Percentiles rank a stretch among this genome's conserved stretches.
phyloP scores from a whole-genome alignment of 2,888 invertebrate species.

The Pegoplata infirma region DNA sequence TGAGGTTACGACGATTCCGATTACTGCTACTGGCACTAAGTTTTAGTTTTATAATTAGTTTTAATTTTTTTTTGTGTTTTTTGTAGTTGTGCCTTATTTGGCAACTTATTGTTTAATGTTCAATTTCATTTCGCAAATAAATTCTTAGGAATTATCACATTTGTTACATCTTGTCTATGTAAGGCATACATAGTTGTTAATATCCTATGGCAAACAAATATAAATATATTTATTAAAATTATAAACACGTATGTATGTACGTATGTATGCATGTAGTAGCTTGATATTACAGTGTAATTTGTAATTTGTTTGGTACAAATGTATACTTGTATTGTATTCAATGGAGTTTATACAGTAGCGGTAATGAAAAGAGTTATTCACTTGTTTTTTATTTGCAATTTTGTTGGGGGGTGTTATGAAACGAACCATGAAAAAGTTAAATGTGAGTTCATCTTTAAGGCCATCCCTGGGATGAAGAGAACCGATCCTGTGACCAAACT shows the following conservation, averaged over 20 bases:
- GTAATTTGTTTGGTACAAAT: too few species aligned
- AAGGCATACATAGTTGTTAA: neutral
- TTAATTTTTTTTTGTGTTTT: neutral
- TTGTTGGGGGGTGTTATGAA: too few species aligned
- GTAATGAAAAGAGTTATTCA: too few species aligned
- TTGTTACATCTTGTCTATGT: neutral
- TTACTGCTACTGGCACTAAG: neutral
- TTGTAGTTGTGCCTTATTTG: neutral
- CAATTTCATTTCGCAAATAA: conserved; percentile 1
- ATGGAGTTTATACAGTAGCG: too few species aligned
- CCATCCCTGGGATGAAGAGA: too few species aligned
- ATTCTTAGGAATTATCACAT: conserved; percentile 2
- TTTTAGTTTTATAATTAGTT: neutral
- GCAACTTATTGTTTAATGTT: neutral
- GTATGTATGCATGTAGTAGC: conserved; percentile 5
- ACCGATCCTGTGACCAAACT: too few species aligned
- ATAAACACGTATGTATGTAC: conserved; percentile 14
- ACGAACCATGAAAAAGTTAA: too few species aligned
- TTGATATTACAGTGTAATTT: too few species aligned
- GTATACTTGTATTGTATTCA: too few species aligned
- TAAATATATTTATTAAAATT: conserved; percentile 26
- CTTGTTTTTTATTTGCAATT: too few species aligned
- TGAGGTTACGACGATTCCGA: too few species aligned
- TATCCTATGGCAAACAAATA: conserved; percentile 35
- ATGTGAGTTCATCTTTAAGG: too few species aligned